A percentile compares a stretch with the other conserved stretches of the same genome.
Evolutionary conservation across 2,888 invertebrate genomes (phyloP).

Genomic region (Drosophila antonietae): DNA sequence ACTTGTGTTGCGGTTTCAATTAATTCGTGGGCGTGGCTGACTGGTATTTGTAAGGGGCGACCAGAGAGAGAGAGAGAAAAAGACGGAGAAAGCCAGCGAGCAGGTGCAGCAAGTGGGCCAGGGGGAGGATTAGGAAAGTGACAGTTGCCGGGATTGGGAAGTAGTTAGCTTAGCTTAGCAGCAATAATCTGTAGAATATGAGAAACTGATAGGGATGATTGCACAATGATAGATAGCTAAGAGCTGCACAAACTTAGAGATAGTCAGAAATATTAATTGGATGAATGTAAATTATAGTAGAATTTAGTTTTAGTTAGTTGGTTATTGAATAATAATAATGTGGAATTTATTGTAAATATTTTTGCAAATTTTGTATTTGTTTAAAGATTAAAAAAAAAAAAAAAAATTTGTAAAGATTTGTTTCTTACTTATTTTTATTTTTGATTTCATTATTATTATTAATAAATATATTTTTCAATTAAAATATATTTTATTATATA

Average conservation of each 20-base stretch:
- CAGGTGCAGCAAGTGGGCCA: slow-evolving; percentile 25
- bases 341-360: neutral
- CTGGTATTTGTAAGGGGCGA: slow-evolving; percentile 26
- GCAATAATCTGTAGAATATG: slow-evolving; percentile 5
- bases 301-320: neutral
- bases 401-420: no score
- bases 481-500: no score
- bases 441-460: no score
- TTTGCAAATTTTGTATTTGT: neutral
- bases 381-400: no score
- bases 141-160: slow-evolving; percentile 12
- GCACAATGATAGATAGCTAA: neutral
- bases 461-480: no score
- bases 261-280: neutral
- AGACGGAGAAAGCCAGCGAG: slow-evolving; percentile 18
- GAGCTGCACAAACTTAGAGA: neutral
- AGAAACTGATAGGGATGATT: neutral
- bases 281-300: neutral
- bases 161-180: slow-evolving; percentile 9
- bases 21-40: slow-evolving; percentile 65
- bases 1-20: slow-evolving; percentile 73
- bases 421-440: no score
- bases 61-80: neutral
- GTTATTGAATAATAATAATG: neutral
- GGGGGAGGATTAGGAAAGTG: slow-evolving; percentile 1